Evolutionary conservation across 1,140 invertebrate genomes (phyloP).

Genomic region (Ridgeia piscesae): DNA sequence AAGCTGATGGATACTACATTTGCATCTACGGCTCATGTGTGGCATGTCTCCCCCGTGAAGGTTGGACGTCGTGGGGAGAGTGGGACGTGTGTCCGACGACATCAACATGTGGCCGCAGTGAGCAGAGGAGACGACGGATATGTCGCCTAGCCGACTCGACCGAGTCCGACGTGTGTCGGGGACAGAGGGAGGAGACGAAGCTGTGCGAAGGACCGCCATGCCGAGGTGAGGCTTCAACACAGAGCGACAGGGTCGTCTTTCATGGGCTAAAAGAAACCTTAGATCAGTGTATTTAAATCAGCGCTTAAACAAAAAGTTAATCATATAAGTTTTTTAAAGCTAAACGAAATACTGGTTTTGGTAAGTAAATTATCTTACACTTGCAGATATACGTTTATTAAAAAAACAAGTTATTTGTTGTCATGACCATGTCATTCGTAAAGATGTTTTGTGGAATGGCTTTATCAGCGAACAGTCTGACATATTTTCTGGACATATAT

Average conservation of each 20-base stretch:
- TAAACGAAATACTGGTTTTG: too few relatives aligned
- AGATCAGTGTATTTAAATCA: neutral
- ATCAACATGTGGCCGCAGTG: neutral
- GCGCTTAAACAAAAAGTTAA: neutral
- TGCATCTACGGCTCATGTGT: too few relatives aligned
- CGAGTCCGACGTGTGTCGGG: neutral
- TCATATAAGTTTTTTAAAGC: neutral
- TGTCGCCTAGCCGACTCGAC: neutral
- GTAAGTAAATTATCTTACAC: too few relatives aligned
- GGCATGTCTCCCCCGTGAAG: neutral
- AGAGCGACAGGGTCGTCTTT: neutral
- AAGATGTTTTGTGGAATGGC: neutral
- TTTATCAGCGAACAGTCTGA: neutral
- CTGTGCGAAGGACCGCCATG: neutral
- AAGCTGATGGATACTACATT: too few relatives aligned
- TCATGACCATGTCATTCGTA: neutral
- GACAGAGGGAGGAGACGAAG: neutral
- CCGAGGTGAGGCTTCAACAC: neutral
- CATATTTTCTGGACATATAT: too few relatives aligned
- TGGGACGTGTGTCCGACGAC: neutral
- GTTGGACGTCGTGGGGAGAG: neutral
- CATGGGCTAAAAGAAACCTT: neutral
- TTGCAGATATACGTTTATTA: too few relatives aligned
- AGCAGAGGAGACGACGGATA: neutral
- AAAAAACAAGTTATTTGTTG: neutral